Evolutionary conservation across 2,113 vertebrate species (phyloP).

Genomic region (Gyps fulvus): DNA sequence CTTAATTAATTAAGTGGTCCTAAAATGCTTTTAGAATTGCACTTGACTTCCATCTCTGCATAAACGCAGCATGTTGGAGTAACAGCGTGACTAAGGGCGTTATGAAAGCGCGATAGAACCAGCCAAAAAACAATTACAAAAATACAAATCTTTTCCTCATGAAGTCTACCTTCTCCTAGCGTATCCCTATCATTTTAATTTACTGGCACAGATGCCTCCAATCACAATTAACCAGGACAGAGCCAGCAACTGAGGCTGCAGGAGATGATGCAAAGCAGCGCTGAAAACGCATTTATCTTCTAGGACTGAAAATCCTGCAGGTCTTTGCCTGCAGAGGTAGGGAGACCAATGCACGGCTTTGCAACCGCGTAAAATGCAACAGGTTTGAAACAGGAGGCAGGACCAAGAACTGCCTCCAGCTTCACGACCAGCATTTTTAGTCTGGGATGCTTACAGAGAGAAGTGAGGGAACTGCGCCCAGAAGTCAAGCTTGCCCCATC

Average conservation of each 20-base stretch:
- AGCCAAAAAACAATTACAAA: neutral
- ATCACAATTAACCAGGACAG: neutral
- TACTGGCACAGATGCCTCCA: neutral
- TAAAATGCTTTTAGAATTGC: constrained; percentile 12
- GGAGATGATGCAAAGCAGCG: neutral
- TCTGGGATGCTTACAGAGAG: neutral
- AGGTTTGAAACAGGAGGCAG: neutral
- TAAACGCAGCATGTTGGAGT: neutral
- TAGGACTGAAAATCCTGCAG: neutral
- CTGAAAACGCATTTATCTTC: neutral
- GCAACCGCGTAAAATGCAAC: neutral
- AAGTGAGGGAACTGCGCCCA: neutral
- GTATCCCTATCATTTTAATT: neutral
- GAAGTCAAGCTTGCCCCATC: neutral
- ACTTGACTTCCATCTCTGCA: neutral
- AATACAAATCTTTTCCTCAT: neutral
- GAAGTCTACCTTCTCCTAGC: neutral
- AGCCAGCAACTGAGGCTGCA: neutral
- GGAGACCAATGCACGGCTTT: neutral
- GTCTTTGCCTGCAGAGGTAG: neutral
- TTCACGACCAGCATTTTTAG: neutral
- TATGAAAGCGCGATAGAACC: neutral
- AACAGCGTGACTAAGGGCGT: neutral
- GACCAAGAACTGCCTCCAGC: neutral
- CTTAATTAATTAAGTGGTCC: constrained; percentile 18